These are phyloP conservation scores for Lytechinus variegatus DNA, from an alignment of 35 echinoderm and acorn worm genomes.

Conservation along the genomic window DNA sequence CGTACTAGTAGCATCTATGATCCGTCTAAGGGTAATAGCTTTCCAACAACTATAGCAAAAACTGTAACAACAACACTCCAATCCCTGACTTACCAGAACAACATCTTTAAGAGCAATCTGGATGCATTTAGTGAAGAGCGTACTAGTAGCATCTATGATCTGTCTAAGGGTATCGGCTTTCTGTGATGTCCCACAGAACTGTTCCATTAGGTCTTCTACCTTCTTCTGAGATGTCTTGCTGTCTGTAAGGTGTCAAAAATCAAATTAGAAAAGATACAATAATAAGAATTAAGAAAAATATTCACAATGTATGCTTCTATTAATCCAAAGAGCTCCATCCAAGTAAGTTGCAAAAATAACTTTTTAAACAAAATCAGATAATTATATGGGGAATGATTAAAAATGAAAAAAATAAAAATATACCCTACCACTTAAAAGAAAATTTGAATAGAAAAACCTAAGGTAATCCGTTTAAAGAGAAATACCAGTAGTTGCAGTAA, in stretches of 20 bases:
- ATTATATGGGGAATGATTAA: too few species aligned
- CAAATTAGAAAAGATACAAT: background rate
- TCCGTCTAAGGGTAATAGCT: conserved; percentile 61
- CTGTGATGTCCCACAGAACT: conserved; percentile 63
- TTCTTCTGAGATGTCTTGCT: conserved; percentile 87
- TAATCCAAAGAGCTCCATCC: too few species aligned
- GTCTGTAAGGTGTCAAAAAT: conserved; percentile 55
- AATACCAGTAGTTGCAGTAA: too few species aligned
- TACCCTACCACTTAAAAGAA: too few species aligned
- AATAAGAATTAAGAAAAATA: background rate
- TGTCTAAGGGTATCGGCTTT: conserved; percentile 66
- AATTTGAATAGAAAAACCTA: too few species aligned
- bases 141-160: conserved; percentile 81
- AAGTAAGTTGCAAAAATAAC: too few species aligned
- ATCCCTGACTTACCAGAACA: conserved; percentile 72
- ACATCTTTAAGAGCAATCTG: conserved; percentile 89
- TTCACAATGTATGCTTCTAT: background rate
- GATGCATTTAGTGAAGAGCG: conserved; percentile 84
- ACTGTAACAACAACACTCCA: background rate
- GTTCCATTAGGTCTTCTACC: conserved; percentile 82
- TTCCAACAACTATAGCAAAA: background rate
- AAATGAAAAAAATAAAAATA: too few species aligned
- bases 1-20: conserved; percentile 81
- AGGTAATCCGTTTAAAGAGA: too few species aligned
- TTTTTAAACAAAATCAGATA: too few species aligned